Evolutionary conservation across 2,888 invertebrate species (phyloP), one percentile per base, ranked within the genome.

Genomic region (Timema podura): DNA sequence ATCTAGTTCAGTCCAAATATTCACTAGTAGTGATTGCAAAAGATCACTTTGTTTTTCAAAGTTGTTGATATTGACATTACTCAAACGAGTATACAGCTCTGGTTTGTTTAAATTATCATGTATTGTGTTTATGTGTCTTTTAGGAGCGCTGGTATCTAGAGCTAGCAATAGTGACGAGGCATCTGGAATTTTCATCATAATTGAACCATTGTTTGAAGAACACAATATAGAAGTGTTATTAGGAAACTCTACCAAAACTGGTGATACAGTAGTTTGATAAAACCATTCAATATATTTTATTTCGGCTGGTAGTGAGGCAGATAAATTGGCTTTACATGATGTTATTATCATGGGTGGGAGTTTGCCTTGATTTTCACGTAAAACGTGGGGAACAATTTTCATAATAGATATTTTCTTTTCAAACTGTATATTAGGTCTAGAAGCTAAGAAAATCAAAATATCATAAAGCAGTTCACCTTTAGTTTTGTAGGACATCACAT

Each of bases 31-130:
- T 44, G 44, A 67, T 45, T 70, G 70, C 10, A 70, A 13, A 9
- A 70, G 54, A 45, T 68, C 64, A 13, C 64, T 57, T 68, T 68
- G 67, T 44, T 64, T 64, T 45, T 16, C 57, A 44, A 54, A 70
- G 10, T 61, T 49, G 30, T 59, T 48, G 8, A 47, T 46, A 44
- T 70, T 47, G 44, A 70, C 54, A 9, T 16, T 16, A 13, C 47
- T 13, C 8, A 70, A 45, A 9, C 57, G 47, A 30, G n/a, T 54
- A 5, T 49, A 45, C 10, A 66, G 46, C 46, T 68, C 61, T 46
- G 59, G 15, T 8, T 61, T 46, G n/a, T 11, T 15, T 13, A 68
- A 45, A 9, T 61, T 48, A 47, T 61, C 47, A 10, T 6, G n/a
- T 47, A 68, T 61, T 7, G 61, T 13, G n/a, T 7, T 59, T 48